Evolutionary conservation across 1,140 invertebrate species (phyloP), one percentile per base, ranked within the genome.

Genomic region (Bombus pyrosoma): DNA sequence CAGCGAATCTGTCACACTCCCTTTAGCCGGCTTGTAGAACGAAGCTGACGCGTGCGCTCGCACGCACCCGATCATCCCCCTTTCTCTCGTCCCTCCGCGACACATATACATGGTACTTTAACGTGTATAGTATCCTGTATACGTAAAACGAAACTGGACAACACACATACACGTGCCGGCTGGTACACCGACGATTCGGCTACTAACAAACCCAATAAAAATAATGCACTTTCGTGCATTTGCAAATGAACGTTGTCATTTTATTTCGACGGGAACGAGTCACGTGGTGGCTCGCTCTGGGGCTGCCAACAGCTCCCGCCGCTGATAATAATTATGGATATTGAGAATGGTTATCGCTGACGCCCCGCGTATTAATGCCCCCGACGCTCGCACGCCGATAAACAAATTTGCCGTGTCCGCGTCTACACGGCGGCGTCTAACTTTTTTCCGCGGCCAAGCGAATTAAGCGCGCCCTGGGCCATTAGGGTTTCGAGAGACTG

Each of bases 201-300:
- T 81, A 89, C 91, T 93, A 92, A 92, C 90, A 92, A 91, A 93
- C 89, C 87, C 91, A 91, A 93, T 93, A 92, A 93, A 93, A 93
- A 93, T 93, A 92, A 91, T 93, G 90, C 90, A 92, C 86, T 93
- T 92, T 90, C 87, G 85, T 83, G 89, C 89, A 91, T 93, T 93
- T 91, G 91, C 93, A 93, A 93, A 93, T 94, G 90, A 93, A 93
- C 91, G 89, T 92, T 92, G 88, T 93, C 92, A 92, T 93, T 93
- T 92, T 89, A 93, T 93, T 93, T 90, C 86, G 86, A 90, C 83
- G 87, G 81, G 81, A 84, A 89, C 78, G 89, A 89, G 91, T 89
- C 83, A 79, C 91, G 83, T 87, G 90, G 89, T 64, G n/a, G 75
- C 37, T 37, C 66, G 73, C 89, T 76, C 59, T 72, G 74, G 76